Percentiles rank a stretch among this genome's conserved stretches.
Evolutionary conservation across 35 echinoderm and acorn worm species (phyloP).

Genomic region (Apostichopus parvimensis): DNA sequence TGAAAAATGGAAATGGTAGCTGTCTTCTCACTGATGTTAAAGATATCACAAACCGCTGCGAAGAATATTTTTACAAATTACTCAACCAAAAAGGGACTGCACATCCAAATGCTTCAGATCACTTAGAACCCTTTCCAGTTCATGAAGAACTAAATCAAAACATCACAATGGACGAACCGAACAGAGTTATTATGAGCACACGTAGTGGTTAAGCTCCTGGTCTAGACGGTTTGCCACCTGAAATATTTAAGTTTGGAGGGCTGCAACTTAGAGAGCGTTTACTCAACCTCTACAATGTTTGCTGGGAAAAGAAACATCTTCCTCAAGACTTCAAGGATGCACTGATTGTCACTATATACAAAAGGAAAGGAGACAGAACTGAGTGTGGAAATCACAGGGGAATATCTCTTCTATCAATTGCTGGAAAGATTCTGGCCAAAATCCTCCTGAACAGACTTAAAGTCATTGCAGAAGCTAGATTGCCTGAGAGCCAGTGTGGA

Average conservation of each 20-base stretch:
- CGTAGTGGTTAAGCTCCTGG: slow-evolving; percentile 10
- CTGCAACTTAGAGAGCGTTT: no score
- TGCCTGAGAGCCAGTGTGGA: slow-evolving; percentile 45
- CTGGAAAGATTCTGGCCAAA: slow-evolving; percentile 46
- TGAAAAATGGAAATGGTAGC: no score
- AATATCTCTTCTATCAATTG: slow-evolving; percentile 41
- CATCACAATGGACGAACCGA: background rate
- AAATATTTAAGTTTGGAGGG: slow-evolving; percentile 13
- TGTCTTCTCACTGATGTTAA: background rate
- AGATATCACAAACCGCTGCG: slow-evolving; percentile 5
- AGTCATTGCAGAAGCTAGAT: background rate
- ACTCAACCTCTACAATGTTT: background rate
- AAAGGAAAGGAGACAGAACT: background rate
- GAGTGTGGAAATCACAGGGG: slow-evolving; percentile 41
- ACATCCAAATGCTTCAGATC: background rate
- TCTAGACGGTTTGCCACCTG: slow-evolving; percentile 9
- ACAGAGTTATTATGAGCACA: background rate
- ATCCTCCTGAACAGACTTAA: slow-evolving; percentile 17
- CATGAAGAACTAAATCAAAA: background rate
- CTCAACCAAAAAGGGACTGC: slow-evolving; percentile 6
- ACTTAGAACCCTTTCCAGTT: no score
- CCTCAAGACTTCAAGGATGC: slow-evolving; percentile 16
- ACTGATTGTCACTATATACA: no score
- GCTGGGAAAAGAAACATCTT: background rate
- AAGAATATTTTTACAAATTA: slow-evolving; percentile 2